Percentiles rank a stretch among this genome's conserved stretches.
phyloP scores from a whole-genome alignment of 1,140 invertebrate genomes.

The Euwallacea fornicatus region DNA sequence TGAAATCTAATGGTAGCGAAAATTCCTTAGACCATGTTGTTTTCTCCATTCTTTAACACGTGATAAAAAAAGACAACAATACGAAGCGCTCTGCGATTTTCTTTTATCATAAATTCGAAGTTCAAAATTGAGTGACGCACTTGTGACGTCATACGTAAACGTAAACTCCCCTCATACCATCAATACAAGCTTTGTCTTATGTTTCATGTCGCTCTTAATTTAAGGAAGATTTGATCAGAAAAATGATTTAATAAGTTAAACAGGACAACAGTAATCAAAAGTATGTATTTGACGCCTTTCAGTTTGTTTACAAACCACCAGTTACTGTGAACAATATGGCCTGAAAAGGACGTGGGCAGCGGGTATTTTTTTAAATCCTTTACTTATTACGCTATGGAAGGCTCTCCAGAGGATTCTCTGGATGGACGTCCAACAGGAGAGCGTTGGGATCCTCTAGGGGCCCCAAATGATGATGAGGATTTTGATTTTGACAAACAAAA shows the following conservation, averaged over 20 bases:
- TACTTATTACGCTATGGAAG: constrained; percentile 17
- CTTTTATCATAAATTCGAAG: no score
- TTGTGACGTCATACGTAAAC: no score
- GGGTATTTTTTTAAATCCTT: background rate
- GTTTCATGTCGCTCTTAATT: background rate
- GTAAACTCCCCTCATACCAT: background rate
- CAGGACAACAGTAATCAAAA: background rate
- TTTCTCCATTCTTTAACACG: no score
- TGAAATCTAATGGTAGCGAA: no score
- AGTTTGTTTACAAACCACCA: background rate
- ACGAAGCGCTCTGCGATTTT: no score
- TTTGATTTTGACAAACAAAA: constrained; percentile 38
- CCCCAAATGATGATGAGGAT: constrained; percentile 64
- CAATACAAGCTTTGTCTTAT: background rate
- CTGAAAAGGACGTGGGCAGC: constrained; percentile 2
- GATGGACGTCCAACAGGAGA: constrained; percentile 59
- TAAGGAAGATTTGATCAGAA: background rate
- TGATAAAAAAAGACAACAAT: no score
- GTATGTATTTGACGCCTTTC: background rate
- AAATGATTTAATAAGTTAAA: background rate
- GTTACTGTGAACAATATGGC: constrained; percentile 9
- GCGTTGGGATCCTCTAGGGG: constrained; percentile 78
- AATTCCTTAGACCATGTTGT: no score
- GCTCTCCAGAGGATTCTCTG: constrained; percentile 32
- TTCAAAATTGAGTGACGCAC: no score